Evolutionary conservation across 30 jellyfish, hydroid and myxozoan species (phyloP).

Genomic region (Aurelia aurita): DNA sequence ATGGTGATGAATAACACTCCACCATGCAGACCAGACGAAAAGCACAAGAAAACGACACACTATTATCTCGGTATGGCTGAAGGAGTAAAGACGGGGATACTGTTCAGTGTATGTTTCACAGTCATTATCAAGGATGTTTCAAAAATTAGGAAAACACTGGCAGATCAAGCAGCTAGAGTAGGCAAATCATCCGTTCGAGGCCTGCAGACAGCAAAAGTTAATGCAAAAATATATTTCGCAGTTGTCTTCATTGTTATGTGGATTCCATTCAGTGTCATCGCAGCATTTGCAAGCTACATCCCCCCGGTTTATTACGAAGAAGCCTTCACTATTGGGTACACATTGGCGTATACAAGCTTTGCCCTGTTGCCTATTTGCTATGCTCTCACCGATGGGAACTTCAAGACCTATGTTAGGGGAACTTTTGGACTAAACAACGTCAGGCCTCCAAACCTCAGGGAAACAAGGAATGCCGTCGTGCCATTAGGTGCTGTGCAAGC

Average conservation of each 20-base stretch:
- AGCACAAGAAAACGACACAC: constrained; percentile 52
- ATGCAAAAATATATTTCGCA: constrained; percentile 69
- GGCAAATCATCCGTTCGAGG: constrained; percentile 55
- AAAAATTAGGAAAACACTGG: constrained; percentile 56
- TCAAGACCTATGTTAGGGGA: constrained; percentile 35
- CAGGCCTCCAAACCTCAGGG: too few relatives aligned
- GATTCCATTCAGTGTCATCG: constrained; percentile 68
- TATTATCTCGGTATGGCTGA: constrained; percentile 74
- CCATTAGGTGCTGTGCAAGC: too few relatives aligned
- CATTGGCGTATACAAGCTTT: constrained; percentile 66
- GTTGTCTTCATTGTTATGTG: constrained; percentile 70
- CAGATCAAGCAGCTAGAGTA: constrained; percentile 44
- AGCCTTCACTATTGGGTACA: constrained; percentile 68
- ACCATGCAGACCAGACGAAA: constrained; percentile 70
- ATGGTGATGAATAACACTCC: constrained; percentile 40
- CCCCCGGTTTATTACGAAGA: constrained; percentile 55
- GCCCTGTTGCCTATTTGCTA: constrained; percentile 69
- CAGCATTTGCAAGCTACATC: constrained; percentile 60
- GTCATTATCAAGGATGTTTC: constrained; percentile 64
- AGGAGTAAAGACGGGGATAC: constrained; percentile 56
- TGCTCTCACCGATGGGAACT: constrained; percentile 69
- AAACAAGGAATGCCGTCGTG: too few relatives aligned
- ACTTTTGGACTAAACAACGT: not conserved
- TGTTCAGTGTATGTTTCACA: constrained; percentile 67
- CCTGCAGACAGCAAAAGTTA: constrained; percentile 42